phyloP scores from a whole-genome alignment of 2,113 vertebrate genomes.

The Ia io region DNA sequence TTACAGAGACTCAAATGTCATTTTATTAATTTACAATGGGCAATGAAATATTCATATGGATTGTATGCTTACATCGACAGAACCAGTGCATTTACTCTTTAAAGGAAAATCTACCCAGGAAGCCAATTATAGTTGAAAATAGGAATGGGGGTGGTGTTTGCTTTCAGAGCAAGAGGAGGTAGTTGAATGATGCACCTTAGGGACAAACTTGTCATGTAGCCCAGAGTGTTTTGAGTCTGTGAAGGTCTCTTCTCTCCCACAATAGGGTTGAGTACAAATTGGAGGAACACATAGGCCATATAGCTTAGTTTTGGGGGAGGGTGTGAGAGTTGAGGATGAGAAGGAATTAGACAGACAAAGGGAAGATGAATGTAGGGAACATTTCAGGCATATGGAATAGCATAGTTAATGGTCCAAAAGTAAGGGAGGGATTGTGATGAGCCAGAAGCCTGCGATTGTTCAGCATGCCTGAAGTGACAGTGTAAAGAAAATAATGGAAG shows the following conservation, averaged over 20 bases:
- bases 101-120: neutral
- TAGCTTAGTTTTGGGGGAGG: neutral
- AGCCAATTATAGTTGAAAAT: neutral
- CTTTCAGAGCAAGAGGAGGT: neutral
- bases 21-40: constrained; percentile 36
- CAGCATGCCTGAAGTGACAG: neutral
- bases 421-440: neutral
- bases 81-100: neutral
- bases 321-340: neutral
- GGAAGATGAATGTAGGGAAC: neutral
- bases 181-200: neutral
- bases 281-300: neutral
- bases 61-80: neutral
- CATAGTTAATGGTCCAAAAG: neutral
- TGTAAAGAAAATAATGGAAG: neutral
- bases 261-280: neutral
- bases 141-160: neutral
- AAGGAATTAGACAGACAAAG: neutral
- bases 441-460: neutral
- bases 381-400: neutral
- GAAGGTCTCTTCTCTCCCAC: neutral
- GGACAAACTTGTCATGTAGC: neutral
- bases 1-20: neutral
- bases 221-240: neutral
- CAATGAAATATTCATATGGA: constrained; percentile 18